Percentiles rank a stretch among this genome's conserved stretches.
Evolutionary conservation across 2,888 invertebrate species (phyloP).

Genomic region (Saturnia pavonia): DNA sequence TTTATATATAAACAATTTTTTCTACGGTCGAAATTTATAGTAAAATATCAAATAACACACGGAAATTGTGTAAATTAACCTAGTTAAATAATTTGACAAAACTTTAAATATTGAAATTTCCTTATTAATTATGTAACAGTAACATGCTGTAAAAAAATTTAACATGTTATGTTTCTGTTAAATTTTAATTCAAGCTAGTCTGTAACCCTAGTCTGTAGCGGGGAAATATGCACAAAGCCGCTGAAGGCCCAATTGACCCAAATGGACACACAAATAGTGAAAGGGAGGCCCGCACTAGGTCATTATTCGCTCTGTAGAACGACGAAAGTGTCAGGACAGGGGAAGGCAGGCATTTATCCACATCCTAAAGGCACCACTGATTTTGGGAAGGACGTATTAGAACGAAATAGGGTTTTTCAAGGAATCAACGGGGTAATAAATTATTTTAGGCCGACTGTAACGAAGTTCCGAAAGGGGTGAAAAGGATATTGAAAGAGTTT

Average conservation of each 20-base stretch:
- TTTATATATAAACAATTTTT: too few species aligned
- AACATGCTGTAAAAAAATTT: neutral
- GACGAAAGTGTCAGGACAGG: conserved; percentile 71
- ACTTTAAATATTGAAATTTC: neutral
- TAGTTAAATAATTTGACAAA: neutral
- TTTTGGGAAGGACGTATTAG: conserved; percentile 69
- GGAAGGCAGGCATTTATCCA: conserved; percentile 75
- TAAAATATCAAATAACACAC: too few species aligned
- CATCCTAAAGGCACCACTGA: conserved; percentile 75
- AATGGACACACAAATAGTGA: conserved; percentile 78
- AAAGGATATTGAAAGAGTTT: conserved; percentile 25
- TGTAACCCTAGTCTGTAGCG: conserved; percentile 22
- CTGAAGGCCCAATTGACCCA: conserved; percentile 76
- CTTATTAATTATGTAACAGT: neutral
- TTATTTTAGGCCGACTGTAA: conserved; percentile 56
- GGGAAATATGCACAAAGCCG: conserved; percentile 70
- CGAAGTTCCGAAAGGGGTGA: conserved; percentile 42
- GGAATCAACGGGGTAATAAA: conserved; percentile 66
- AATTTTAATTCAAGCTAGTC: neutral
- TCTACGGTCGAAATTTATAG: too few species aligned
- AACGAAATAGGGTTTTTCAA: conserved; percentile 61
- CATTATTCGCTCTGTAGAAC: conserved; percentile 75
- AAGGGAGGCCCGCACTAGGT: conserved; percentile 66
- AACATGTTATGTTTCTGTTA: neutral
- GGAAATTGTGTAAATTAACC: too few species aligned